phyloP scores from a whole-genome alignment of 1,140 invertebrate genomes.

The Drosophila asahinai region DNA sequence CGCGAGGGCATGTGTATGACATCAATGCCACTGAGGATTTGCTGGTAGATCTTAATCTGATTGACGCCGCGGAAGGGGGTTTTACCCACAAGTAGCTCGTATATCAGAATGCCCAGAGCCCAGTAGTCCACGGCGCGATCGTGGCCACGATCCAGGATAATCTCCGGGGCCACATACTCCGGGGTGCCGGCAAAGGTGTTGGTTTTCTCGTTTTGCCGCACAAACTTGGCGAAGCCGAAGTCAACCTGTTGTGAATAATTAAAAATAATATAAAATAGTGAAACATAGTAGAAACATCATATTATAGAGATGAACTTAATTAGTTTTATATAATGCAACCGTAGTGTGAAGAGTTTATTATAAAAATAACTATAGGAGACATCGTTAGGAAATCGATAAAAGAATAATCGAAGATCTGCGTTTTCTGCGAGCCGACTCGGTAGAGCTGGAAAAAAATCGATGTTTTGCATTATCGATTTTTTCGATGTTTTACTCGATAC shows the following conservation, averaged over 20 bases:
- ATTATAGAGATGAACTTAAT: too few species aligned
- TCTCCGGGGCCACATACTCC: slow-evolving; percentile 95
- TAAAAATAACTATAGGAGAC: too few species aligned
- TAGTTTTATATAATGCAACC: too few species aligned
- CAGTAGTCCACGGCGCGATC: slow-evolving; percentile 97
- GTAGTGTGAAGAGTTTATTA: too few species aligned
- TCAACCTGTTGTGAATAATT: slow-evolving; percentile 90
- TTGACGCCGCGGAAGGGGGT: slow-evolving; percentile 96
- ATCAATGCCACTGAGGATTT: slow-evolving; percentile 95
- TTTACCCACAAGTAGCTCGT: slow-evolving; percentile 96
- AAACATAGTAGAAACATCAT: too few species aligned
- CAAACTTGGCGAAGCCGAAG: slow-evolving; percentile 98
- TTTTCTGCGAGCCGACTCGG: too few species aligned
- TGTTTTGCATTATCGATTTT: too few species aligned
- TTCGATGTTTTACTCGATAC: too few species aligned
- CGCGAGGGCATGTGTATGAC: slow-evolving; percentile 93
- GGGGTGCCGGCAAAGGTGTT: slow-evolving; percentile 99
- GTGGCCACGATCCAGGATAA: slow-evolving; percentile 97
- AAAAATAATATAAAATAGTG: neutral
- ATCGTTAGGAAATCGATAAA: too few species aligned
- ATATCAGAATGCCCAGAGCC: slow-evolving; percentile 96
- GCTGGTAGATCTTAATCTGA: slow-evolving; percentile 99
- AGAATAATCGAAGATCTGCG: too few species aligned
- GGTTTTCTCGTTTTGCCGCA: slow-evolving; percentile 92
- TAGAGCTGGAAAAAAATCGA: too few species aligned